phyloP scores from a whole-genome alignment of 2,888 invertebrate genomes.

The Drosophila prostipennis region DNA sequence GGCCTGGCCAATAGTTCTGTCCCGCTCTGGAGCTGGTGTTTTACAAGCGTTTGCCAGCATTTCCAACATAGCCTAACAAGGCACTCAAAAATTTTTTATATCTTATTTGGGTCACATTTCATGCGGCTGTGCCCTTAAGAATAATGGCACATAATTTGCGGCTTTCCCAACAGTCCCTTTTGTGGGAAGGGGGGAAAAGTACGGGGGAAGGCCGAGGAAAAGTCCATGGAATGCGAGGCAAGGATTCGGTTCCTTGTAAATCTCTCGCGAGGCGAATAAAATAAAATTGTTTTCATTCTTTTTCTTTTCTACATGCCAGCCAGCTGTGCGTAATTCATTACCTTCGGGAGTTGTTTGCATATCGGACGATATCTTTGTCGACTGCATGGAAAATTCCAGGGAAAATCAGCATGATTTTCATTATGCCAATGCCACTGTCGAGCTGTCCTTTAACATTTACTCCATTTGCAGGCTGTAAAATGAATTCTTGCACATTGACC shows the following conservation, averaged over 20 bases:
- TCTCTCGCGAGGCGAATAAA: slow-evolving; percentile 80
- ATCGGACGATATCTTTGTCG: slow-evolving; percentile 43
- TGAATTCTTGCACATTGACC: slow-evolving; percentile 60
- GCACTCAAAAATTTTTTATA: slow-evolving; percentile 72
- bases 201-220: background rate
- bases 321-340: slow-evolving; percentile 65
- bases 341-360: slow-evolving; percentile 69
- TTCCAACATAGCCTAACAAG: slow-evolving; percentile 65
- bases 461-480: slow-evolving; percentile 44
- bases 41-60: slow-evolving; percentile 44
- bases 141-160: slow-evolving; percentile 81
- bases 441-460: slow-evolving; percentile 46
- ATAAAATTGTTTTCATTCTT: slow-evolving; percentile 76
- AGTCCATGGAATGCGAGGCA: slow-evolving; percentile 24
- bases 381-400: slow-evolving; percentile 8
- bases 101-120: slow-evolving; percentile 80
- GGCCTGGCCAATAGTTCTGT: slow-evolving; percentile 1
- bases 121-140: slow-evolving; percentile 74
- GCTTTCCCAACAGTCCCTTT: slow-evolving; percentile 58
- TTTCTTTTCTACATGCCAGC: slow-evolving; percentile 48
- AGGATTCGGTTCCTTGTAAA: slow-evolving; percentile 49
- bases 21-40: slow-evolving; percentile 25
- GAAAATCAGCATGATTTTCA: slow-evolving; percentile 47
- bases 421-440: slow-evolving; percentile 28
- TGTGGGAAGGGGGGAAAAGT: background rate